Evolutionary conservation across 2,888 invertebrate species (phyloP), one percentile per base, ranked within the genome.

Genomic region (Kryphioiulus occultus): DNA sequence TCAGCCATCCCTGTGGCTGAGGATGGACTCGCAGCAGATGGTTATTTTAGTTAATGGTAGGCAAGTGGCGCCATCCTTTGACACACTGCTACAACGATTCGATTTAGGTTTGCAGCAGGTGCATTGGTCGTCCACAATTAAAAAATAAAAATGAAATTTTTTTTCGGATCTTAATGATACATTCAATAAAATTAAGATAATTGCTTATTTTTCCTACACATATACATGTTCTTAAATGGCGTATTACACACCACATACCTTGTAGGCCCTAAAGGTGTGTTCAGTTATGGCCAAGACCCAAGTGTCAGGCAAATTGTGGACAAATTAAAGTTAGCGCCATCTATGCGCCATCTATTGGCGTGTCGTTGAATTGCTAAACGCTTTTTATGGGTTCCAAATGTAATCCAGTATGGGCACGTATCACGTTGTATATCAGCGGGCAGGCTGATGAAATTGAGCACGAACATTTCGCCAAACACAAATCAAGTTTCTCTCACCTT

Each of bases 401-500:
- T 3, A 30, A 30, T 78, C 30, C 30, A 78, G 30, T 78, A 26
- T 78, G 78, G 78, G 78, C 30, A 30, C 78, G 78, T 78, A 78
- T 78, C 78, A 30, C 78, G 15, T 30, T 78, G 78, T 78, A 78
- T 78, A 78, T 78, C 78, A 30, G 78, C 26, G 26, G 78, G 78
- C 30, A 26, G 22, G 78, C 78, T 78, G 78, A 30, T 78, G 78
- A 30, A 78, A 78, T 78, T 78, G 78, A 78, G 78, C 78, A 78
- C 78, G 78, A 78, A 78, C 68, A 68, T 68, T 68, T 22, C 68
- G 68, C 10, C 22, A 68, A 68, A 68, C 78, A 78, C 78, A 78
- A 78, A 78, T 78, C 78, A 78, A 78, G 78, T 78, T 78, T 78
- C 78, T 26, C 78, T 78, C 78, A 78, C 78, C 78, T 78, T 78